Base-by-base conservation (phyloP, 2,888 invertebrate species). In the Agriotes lineatus region DNA sequence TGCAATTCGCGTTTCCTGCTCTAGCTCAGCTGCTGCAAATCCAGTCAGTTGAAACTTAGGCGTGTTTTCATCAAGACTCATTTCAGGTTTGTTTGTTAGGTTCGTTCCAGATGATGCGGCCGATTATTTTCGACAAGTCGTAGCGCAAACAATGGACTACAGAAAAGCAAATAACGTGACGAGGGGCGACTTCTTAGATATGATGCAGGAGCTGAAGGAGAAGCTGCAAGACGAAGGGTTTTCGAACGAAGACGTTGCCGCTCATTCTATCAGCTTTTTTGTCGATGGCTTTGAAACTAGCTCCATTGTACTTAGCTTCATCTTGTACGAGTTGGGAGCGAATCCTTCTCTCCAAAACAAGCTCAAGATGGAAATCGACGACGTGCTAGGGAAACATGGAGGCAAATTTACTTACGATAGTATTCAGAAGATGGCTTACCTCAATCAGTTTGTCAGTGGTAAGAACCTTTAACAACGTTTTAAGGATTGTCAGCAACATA, bases 271-370 rank as follows among this genome's bases (percentile, higher is more conserved):
- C 0, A 80, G 86, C 0, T 85, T 85, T 70, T 85, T 85, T 65
- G 45, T 82, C 1, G 87, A 86, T 33, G 86, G 86, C 1, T 86
- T 83, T 70, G 86, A 86, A 72, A 86, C 86, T 0, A 85, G 85
- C n/a, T 84, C 85, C 0, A 78, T 81, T 0, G 82, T 83, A 0
- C 72, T 86, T 39, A 80, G 80, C 37, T 85, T 82, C 58, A 66
- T 82, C 0, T 76, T 82, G 1, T 85, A 83, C 72, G 79, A 84
- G 20, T 71, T 87, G 16, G 85, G 86, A 0, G 45, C 63, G 2
- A 78, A 86, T 74, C 79, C 76, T 0, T 77, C 83, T 1, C 71
- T 84, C 1, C 87, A 87, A 69, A 74, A 81, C 0, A 85, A 79
- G 72, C 68, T 86, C 2, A 78, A 83, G 9, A n/a, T 76, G 1